Evolutionary conservation across 2,888 invertebrate genomes (phyloP), one percentile per base, ranked within the genome.

Genomic region (Spodoptera exigua): DNA sequence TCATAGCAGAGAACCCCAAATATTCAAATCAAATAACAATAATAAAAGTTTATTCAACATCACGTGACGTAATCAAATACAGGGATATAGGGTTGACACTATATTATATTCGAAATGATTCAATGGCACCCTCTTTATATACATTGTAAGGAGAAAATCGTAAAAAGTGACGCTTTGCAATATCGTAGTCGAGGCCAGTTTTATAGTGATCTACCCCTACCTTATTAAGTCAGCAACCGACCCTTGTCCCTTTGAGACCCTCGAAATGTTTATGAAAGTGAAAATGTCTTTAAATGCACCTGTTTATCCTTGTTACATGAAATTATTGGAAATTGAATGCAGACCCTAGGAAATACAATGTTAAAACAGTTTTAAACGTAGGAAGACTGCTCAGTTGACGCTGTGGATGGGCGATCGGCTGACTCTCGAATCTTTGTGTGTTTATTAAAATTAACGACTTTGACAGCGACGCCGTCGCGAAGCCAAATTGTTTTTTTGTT

Each of bases 231-330:
- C 88, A 82, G 85, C 80, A 76, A 80, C 80, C 83, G 84, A 85
- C 89, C 88, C 83, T 87, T 86, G 83, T 84, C 41, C 69, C 62
- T 64, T 73, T 17, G 37, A 47, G 72, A 67, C 73, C 71, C 80
- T 81, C 74, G 71, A 85, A 84, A 87, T 85, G 85, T 85, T 89
- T 88, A 89, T 87, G 82, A 87, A 87, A 86, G 87, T 86, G 86
- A 87, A 81, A 89, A 89, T 85, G 83, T 85, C 83, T 82, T 89
- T 86, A 86, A 87, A 82, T 87, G 86, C 90, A 90, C 89, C 89
- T 90, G 90, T 84, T 88, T 84, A 78, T 81, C 79, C 52, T 36
- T 70, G 78, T 82, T 81, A 81, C 79, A 59, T 69, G 61, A 78
- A 74, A 81, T 82, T 76, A 63, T 61, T 73, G 63, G 73, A 81